phyloP scores from a whole-genome alignment of 2,888 invertebrate genomes.

The Argyresthia albistria region DNA sequence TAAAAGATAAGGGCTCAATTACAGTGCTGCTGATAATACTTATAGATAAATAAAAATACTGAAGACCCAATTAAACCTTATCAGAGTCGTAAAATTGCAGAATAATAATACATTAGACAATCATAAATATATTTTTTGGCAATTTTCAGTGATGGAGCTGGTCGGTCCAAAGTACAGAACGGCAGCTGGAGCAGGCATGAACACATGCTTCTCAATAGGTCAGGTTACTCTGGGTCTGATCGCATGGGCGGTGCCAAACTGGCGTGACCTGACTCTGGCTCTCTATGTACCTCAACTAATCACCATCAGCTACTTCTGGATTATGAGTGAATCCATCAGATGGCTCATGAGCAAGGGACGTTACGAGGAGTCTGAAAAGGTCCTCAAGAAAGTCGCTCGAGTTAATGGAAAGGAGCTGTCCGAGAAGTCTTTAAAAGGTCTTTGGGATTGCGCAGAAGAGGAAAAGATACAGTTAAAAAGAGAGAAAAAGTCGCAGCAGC shows the following conservation, averaged over 20 bases:
- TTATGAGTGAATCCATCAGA: conserved; percentile 76
- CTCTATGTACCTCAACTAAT: conserved; percentile 76
- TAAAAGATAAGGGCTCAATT: background rate
- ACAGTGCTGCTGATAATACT: too few relatives aligned
- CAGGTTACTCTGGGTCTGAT: conserved; percentile 73
- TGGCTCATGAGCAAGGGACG: conserved; percentile 78
- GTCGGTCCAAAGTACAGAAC: conserved; percentile 77
- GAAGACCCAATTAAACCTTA: too few relatives aligned
- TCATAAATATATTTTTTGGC: background rate
- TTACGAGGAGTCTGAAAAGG: conserved; percentile 74
- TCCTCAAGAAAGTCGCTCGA: conserved; percentile 74
- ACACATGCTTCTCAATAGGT: conserved; percentile 76
- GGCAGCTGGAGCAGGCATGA: conserved; percentile 73
- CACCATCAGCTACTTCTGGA: conserved; percentile 73
- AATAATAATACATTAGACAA: background rate
- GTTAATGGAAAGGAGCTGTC: conserved; percentile 64
- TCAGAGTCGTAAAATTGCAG: too few relatives aligned
- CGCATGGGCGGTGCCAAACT: conserved; percentile 74
- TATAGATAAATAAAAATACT: too few relatives aligned
- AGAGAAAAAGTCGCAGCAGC: conserved; percentile 9
- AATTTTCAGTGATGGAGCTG: conserved; percentile 72
- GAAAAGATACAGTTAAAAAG: conserved; percentile 19
- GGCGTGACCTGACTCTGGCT: conserved; percentile 73
- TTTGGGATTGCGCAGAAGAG: conserved; percentile 24
- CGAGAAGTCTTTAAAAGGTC: conserved; percentile 29